Evolutionary conservation across 1,140 invertebrate genomes (phyloP).

Genomic region (Linepithema humile): DNA sequence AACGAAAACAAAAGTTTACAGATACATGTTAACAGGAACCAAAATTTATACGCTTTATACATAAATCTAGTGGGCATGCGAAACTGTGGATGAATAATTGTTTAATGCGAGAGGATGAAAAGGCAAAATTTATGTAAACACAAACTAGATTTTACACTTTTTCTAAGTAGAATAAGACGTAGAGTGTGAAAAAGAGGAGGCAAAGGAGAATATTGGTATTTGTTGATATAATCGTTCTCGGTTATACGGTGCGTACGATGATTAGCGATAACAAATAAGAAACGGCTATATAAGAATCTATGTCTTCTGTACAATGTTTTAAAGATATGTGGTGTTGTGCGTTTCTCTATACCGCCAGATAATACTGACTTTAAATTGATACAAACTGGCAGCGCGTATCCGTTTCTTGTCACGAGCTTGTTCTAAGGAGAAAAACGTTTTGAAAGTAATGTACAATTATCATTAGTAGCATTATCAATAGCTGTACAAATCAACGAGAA

Average conservation of each 20-base stretch:
- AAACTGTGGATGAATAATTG: background rate
- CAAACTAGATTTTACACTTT: slow-evolving; percentile 40
- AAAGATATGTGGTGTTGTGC: background rate
- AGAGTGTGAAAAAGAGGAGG: background rate
- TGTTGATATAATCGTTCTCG: background rate
- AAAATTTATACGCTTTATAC: background rate
- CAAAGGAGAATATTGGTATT: background rate
- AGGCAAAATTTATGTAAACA: background rate
- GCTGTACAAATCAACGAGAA: background rate
- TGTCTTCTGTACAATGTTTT: background rate
- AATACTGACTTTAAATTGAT: slow-evolving; percentile 30
- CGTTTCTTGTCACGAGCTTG: slow-evolving; percentile 28
- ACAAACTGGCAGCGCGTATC: slow-evolving; percentile 17
- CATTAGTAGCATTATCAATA: background rate
- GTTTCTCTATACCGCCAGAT: background rate
- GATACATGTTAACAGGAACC: background rate
- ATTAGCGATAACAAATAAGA: slow-evolving; percentile 14
- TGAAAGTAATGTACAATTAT: background rate
- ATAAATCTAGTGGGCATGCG: background rate
- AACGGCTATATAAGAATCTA: slow-evolving; percentile 10
- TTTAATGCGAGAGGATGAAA: background rate
- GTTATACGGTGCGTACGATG: background rate
- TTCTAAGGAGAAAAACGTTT: background rate
- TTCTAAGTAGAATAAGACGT: slow-evolving; percentile 41
- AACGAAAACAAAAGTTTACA: background rate